Evolutionary conservation across 2,113 vertebrate species (phyloP).

Genomic region (Ranitomeya variabilis): DNA sequence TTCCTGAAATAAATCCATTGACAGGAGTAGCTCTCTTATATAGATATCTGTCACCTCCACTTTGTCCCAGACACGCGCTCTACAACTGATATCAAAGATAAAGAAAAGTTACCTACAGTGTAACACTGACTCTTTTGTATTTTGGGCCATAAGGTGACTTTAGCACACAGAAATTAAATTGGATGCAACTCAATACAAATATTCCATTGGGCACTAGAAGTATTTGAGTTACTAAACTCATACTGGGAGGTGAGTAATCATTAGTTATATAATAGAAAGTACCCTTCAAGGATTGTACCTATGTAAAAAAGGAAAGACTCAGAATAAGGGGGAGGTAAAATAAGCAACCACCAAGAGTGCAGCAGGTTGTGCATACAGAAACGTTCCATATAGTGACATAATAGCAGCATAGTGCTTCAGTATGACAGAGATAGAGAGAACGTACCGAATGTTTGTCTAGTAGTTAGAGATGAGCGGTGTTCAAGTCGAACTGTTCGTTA

Average conservation of each 20-base stretch:
- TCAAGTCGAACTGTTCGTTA: too few relatives aligned
- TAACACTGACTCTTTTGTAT: background rate
- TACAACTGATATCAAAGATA: background rate
- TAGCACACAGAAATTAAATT: background rate
- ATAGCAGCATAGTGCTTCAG: too few relatives aligned
- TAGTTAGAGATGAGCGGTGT: too few relatives aligned
- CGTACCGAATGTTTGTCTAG: too few relatives aligned
- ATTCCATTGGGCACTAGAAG: background rate
- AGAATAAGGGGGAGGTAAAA: background rate
- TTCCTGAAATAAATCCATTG: constrained; percentile 6
- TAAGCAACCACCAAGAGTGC: too few relatives aligned
- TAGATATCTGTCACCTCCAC: constrained; percentile 34
- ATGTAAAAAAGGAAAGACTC: background rate
- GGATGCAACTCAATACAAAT: constrained; percentile 38
- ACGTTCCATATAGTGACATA: too few relatives aligned
- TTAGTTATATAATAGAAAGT: background rate
- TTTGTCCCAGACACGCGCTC: background rate
- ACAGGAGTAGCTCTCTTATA: constrained; percentile 20
- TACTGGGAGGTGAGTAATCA: background rate
- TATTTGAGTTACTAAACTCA: background rate
- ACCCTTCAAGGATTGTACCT: background rate
- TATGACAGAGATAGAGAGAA: too few relatives aligned
- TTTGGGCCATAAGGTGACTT: background rate
- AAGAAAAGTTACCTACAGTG: background rate
- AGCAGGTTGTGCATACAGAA: too few relatives aligned